Evolutionary conservation across 1,140 invertebrate genomes (phyloP), one percentile per base, ranked within the genome.

Genomic region (Hylyphantes graminicola): DNA sequence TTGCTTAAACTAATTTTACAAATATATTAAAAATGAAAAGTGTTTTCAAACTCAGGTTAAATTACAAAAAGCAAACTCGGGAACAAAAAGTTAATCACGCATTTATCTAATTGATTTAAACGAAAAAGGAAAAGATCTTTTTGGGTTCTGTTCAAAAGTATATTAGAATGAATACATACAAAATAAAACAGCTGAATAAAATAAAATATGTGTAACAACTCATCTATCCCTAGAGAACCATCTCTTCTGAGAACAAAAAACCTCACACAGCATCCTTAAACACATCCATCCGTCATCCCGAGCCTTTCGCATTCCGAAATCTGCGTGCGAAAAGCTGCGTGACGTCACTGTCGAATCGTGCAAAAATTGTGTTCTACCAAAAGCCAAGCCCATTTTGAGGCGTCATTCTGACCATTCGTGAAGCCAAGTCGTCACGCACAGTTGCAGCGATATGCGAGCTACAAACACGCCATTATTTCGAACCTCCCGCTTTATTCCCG

Each of bases 261-360:
- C 12, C 2, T 35, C 65, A 35, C 35, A 1, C 35, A 35, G 35
- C 35, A 35, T 35, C 61, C n/a, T 19, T 21, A 64, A 50, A 68
- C 65, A 68, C 12, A 59, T 10, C 35, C 74, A 63, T 63, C 19
- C 57, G 48, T 50, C 74, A 64, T 13, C 15, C 35, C 12, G 15
- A 63, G 55, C 11, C 48, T n/a, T 54, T 78, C 61, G 21, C n/a
- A 68, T 51, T 79, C 53, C 63, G 8, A 68, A 50, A 55, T 68
- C 76, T 70, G 77, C 77, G 77, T 80, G 77, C 77, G 21, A 80
- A 59, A 61, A 59, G 35, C 17, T 17, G 19, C 77, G 77, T 80
- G 77, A 80, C 77, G 77, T 80, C 77, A 80, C 65, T 15, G 7
- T 7, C 6, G 55, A 70, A 80, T 80, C 65, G 77, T 80, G 77